These are phyloP conservation scores for Drosophila pallidifrons DNA, from an alignment of 1,140 invertebrate species.

Conservation along the genomic window DNA sequence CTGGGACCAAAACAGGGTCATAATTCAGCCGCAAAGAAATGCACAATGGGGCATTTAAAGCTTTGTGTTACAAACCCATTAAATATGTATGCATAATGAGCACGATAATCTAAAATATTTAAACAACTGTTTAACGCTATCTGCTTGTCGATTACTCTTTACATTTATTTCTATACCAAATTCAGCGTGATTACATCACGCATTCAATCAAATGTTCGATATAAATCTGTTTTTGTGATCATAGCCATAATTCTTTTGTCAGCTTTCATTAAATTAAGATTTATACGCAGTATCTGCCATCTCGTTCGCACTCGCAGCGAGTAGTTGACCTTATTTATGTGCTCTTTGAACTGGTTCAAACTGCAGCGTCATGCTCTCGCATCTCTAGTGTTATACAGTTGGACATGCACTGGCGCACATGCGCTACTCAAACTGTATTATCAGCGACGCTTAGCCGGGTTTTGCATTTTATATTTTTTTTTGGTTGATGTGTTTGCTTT, in stretches of 20 bases:
- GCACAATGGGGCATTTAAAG: constrained; percentile 5
- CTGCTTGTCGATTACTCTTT: background rate
- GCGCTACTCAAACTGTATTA: constrained; percentile 63
- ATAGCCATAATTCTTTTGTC: constrained; percentile 18
- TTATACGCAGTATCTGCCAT: background rate
- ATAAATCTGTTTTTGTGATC: background rate
- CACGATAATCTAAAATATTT: constrained; percentile 2
- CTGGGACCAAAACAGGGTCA: background rate
- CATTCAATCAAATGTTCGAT: constrained; percentile 20
- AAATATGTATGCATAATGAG: background rate
- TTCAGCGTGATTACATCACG: constrained; percentile 15
- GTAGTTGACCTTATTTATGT: constrained; percentile 27
- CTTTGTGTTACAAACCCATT: constrained; percentile 7
- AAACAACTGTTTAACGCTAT: background rate
- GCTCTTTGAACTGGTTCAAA: constrained; percentile 42
- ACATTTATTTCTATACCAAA: constrained; percentile 1
- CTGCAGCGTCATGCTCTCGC: constrained; percentile 1
- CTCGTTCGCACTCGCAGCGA: background rate
- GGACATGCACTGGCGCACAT: background rate
- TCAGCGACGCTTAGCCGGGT: constrained; percentile 46
- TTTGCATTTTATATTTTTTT: constrained; percentile 37
- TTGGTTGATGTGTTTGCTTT: constrained; percentile 63
- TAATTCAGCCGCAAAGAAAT: constrained; percentile 5
- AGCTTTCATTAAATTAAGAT: constrained; percentile 13
- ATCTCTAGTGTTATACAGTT: constrained; percentile 33